These are phyloP conservation scores for Asbolus verrucosus DNA, from an alignment of 1,140 invertebrate genomes.

Conservation along the genomic window DNA sequence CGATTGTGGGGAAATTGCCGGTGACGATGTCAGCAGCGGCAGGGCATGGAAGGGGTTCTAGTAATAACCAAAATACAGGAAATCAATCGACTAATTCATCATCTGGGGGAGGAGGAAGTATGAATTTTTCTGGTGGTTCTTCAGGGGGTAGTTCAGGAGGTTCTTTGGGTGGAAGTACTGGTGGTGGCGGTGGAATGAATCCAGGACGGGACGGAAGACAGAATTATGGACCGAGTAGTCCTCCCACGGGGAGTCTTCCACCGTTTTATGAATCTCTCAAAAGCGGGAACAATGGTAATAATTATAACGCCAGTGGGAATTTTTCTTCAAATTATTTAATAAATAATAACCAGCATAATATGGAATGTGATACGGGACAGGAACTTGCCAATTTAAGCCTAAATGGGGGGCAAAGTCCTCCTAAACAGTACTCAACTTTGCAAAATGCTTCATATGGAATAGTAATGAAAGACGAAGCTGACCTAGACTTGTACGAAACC, in stretches of 20 bases:
- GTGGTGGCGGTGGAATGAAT: conserved; percentile 79
- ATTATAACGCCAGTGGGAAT: conserved; percentile 66
- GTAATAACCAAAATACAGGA: conserved; percentile 60
- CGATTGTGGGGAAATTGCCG: conserved; percentile 66
- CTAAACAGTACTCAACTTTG: conserved; percentile 81
- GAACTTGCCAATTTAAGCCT: conserved; percentile 69
- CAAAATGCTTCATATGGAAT: conserved; percentile 84
- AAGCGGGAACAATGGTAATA: conserved; percentile 73
- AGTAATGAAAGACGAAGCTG: conserved; percentile 82
- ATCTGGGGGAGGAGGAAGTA: conserved; percentile 68
- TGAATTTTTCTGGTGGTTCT: conserved; percentile 67
- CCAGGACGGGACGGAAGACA: conserved; percentile 79
- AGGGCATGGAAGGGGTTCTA: conserved; percentile 77
- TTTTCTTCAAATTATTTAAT: conserved; percentile 66
- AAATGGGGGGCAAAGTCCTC: conserved; percentile 63
- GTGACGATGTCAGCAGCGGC: conserved; percentile 77
- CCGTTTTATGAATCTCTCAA: conserved; percentile 89
- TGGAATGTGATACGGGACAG: conserved; percentile 82
- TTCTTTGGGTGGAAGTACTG: conserved; percentile 71
- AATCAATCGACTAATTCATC: conserved; percentile 61
- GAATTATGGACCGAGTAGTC: conserved; percentile 85
- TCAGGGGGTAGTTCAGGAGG: conserved; percentile 69
- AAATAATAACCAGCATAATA: conserved; percentile 72
- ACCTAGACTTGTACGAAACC: conserved; percentile 76
- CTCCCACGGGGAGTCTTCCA: conserved; percentile 83